Base-by-base conservation (phyloP, 2,113 vertebrate species). In the Hippolais icterina region DNA sequence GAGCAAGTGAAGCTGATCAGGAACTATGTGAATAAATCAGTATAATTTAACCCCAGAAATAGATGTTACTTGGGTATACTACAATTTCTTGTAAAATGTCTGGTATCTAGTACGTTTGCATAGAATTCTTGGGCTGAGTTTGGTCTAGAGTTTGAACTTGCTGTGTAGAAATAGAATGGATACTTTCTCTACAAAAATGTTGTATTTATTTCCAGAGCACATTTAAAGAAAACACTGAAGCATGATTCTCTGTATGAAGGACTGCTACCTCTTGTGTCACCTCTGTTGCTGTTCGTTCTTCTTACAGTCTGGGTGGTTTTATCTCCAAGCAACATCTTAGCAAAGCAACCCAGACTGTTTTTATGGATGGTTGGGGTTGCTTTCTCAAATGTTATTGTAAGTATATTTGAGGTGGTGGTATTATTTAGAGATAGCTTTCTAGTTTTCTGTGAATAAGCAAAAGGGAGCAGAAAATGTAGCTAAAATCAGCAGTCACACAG, bases 381-480 rank as follows among this genome's bases (percentile, higher is more conserved):
- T 61, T 97, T 98, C 84, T 97, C 97, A 57, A 96, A 93, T 15
- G 90, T 97, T 75, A 95, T 86, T 91, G 94, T 97, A 95, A 97
- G 97, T 93, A 89, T 90, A 23, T 54, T 60, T 78, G 65, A 52
- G 59, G 35, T 52, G 72, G 37, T 61, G 53, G 19, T 54, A 33
- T 56, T 84, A 57, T 61, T 83, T 91, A 75, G 49, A 68, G 37
- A 57, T 9, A 49, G 47, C 15, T 85, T 86, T 77, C 35, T 74
- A 6, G 22, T 61, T 93, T 74, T n/a, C 35, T 63, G 31, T 46
- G 33, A 70, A 39, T 74, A 53, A 92, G n/a, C 15, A n/a, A 44
- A 95, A 85, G 29, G 37, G 56, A 54, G 41, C 29, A 70, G 84
- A 78, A 95, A 74, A 23, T 42, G 35, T 16, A 80, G 27, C 44